Base-by-base conservation (phyloP, 2,797 vertebrate species). In the Lycodopsis pacificus region DNA sequence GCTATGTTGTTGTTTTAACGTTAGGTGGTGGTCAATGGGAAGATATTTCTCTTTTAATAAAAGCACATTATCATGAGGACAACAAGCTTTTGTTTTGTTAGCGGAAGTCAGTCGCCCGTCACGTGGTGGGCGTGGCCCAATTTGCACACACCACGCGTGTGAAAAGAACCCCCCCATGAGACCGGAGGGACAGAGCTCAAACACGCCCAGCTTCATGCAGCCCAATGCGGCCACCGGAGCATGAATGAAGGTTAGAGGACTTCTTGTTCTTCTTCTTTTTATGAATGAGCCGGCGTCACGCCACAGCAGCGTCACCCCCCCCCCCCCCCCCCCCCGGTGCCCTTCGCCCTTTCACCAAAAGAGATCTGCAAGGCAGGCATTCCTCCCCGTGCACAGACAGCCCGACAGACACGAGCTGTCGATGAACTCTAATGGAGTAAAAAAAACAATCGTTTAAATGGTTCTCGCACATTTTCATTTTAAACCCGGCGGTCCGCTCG, bases 251-350 rank as follows among this genome's bases (percentile, higher is more conserved):
- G 94, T 95, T 94, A 93, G 93, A 89, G 92, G 86, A 94, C 93
- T 46, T 19, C 30, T 19, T 48, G 17, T 19, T 32, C 30, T 15
- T 44, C 14, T 10, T 10, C 13, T 53, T 95, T 98, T 98, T 98
- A 97, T 99, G 97, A 99, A 99, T 98, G 97, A 96, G 92, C 70
- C 92, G 89, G 93, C 92, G 93, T 96, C 96, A 96, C 94, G 96
- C 96, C 95, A 96, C 95, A 90, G 93, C 93, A 91, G 94, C 95
- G 95, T 95, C 96, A 95, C 95, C 93, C 90, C 67, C 89, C 89
- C 20, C 88, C 84, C 83, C 22, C 2, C 93, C 90, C 68, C 89
- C 89, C 51, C 88, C 83, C 83, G 56, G 79, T 92, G 90, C 89
- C 91, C 89, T 93, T 92, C 89, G 90, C 91, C 88, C 91, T 92